Evolutionary conservation across 1,140 invertebrate genomes (phyloP).

Genomic region (Lethrus apterus): DNA sequence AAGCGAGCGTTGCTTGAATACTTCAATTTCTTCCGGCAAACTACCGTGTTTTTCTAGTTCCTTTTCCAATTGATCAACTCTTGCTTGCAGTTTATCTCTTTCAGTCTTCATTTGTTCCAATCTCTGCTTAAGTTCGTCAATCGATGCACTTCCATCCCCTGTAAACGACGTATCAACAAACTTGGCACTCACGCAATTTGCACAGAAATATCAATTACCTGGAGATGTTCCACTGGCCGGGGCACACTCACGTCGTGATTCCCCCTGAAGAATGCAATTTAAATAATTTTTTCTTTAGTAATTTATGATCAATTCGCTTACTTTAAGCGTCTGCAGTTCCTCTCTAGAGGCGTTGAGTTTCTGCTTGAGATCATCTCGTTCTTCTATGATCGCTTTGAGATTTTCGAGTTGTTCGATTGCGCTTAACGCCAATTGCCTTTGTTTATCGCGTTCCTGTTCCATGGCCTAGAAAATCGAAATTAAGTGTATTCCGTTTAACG

Average conservation of each 20-base stretch:
- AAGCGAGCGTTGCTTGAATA: slow-evolving; percentile 22
- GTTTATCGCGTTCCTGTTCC: slow-evolving; percentile 24
- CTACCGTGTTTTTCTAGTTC: slow-evolving; percentile 22
- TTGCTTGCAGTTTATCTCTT: slow-evolving; percentile 21
- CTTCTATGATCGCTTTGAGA: slow-evolving; percentile 26
- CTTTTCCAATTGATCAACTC: slow-evolving; percentile 25
- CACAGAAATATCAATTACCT: too few relatives aligned
- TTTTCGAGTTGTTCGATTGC: slow-evolving; percentile 30
- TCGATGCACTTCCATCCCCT: too few relatives aligned
- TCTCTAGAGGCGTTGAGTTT: slow-evolving; percentile 23
- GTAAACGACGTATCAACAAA: too few relatives aligned
- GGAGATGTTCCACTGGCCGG: too few relatives aligned
- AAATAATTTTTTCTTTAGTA: too few relatives aligned
- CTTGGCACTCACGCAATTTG: too few relatives aligned
- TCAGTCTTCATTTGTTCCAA: slow-evolving; percentile 23
- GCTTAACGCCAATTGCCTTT: slow-evolving; percentile 23
- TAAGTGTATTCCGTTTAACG: background rate
- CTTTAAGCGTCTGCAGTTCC: slow-evolving; percentile 23
- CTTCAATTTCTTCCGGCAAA: slow-evolving; percentile 25
- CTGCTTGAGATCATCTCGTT: slow-evolving; percentile 22
- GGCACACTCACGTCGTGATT: too few relatives aligned
- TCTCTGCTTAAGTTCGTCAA: slow-evolving; percentile 18
- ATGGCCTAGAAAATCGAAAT: slow-evolving; percentile 1
- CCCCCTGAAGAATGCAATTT: too few relatives aligned
- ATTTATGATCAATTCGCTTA: too few relatives aligned